Conservation (phyloP, 2,888 invertebrate genomes). For the Eurytoma californica region DNA sequence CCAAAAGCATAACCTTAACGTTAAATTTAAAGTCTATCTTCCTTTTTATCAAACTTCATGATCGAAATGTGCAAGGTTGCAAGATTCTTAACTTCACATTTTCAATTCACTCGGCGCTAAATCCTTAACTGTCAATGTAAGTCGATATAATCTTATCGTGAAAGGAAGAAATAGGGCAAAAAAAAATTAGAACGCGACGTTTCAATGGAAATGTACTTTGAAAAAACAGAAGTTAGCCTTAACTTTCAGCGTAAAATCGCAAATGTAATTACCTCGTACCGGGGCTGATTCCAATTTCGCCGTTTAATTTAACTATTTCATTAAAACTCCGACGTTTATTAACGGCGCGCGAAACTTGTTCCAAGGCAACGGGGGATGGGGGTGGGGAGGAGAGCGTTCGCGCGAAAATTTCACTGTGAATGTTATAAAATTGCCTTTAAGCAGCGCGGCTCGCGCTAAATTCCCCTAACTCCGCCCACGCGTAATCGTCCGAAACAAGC, state of each 20-base stretch:
- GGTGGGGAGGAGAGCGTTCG: too few relatives aligned
- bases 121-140: too few relatives aligned
- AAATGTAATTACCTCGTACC: background rate
- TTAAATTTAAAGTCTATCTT: background rate
- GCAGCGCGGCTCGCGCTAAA: too few relatives aligned
- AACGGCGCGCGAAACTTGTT: constrained; percentile 16
- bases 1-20: background rate
- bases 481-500: too few relatives aligned
- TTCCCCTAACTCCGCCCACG: too few relatives aligned
- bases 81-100: too few relatives aligned
- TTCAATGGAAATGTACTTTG: background rate
- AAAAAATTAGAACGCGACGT: background rate
- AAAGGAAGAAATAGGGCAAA: background rate
- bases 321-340: constrained; percentile 16
- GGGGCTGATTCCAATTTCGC: constrained; percentile 9
- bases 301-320: constrained; percentile 25
- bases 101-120: too few relatives aligned
- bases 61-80: too few relatives aligned
- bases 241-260: background rate
- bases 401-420: constrained; percentile 5
- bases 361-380: background rate
- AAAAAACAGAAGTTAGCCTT: background rate
- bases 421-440: too few relatives aligned
- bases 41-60: background rate
- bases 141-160: background rate